Conservation (phyloP, 2,113 vertebrate genomes). For the Chaetorhynchus papuensis region DNA sequence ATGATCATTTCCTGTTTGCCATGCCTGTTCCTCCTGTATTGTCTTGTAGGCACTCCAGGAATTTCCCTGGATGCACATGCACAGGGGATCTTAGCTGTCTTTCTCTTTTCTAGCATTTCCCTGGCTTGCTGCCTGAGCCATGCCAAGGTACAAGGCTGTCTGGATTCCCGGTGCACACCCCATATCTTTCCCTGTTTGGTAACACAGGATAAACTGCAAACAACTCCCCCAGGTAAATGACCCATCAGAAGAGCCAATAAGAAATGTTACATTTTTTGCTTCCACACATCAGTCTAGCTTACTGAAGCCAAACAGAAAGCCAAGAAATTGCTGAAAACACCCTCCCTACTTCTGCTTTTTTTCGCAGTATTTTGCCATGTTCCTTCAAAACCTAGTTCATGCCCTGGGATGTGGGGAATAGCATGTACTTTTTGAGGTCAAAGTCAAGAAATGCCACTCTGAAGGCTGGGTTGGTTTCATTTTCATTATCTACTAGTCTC, state of each 20-base stretch:
- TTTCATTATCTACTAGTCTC: neutral
- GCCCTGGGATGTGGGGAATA: neutral
- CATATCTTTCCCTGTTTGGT: neutral
- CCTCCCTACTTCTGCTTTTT: neutral
- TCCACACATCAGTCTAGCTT: neutral
- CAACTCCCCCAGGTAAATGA: neutral
- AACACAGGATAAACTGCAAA: neutral
- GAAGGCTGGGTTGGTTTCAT: neutral
- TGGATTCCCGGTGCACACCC: neutral
- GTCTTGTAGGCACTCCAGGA: neutral
- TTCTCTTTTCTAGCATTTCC: neutral
- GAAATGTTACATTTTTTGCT: neutral
- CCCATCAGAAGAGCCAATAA: neutral
- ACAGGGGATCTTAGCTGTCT: neutral
- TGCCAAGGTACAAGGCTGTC: neutral
- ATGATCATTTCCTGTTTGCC: rapidly evolving
- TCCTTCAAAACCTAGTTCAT: neutral
- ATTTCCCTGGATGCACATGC: neutral
- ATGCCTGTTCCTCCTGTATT: neutral
- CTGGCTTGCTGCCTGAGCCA: neutral
- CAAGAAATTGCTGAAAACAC: neutral
- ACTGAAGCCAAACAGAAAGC: neutral
- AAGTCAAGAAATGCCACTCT: neutral
- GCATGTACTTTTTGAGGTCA: neutral
- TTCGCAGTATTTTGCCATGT: neutral